Conservation (phyloP, 2,113 vertebrate genomes). For the Hippocampus comes region DNA sequence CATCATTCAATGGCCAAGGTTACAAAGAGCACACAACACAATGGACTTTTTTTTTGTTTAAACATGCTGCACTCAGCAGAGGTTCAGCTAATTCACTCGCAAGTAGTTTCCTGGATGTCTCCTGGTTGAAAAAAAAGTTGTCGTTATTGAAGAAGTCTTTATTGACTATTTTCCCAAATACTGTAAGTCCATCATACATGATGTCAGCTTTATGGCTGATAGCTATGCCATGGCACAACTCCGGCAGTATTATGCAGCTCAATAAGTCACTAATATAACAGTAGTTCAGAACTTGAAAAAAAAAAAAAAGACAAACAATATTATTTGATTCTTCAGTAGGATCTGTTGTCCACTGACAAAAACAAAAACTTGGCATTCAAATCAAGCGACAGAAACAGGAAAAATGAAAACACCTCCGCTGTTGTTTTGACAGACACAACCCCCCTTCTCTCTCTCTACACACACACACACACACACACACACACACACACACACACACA, state of each 20-base stretch:
- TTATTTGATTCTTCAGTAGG: background rate
- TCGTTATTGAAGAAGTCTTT: no score
- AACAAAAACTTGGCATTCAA: conserved; percentile 32
- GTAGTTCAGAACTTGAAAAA: background rate
- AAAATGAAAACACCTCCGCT: conserved; percentile 57
- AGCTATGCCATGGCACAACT: no score
- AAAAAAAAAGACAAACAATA: background rate
- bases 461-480: conserved; percentile 27
- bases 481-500: conserved; percentile 2
- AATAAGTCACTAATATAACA: background rate
- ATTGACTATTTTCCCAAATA: no score
- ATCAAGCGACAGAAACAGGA: conserved; percentile 43
- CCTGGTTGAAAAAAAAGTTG: no score
- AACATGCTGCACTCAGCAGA: no score
- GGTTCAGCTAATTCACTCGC: no score
- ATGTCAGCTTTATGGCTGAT: no score
- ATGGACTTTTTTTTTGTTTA: no score
- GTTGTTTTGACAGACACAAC: conserved; percentile 57
- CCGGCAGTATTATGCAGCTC: background rate
- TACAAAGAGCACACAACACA: no score
- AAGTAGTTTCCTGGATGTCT: no score
- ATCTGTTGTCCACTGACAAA: conserved; percentile 15
- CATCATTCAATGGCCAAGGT: no score
- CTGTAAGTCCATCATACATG: no score
- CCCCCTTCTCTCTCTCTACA: conserved; percentile 29